These are phyloP conservation scores for Phoenoteleia sp. DNA, from an alignment of 2,888 invertebrate species.

Conservation along the genomic window DNA sequence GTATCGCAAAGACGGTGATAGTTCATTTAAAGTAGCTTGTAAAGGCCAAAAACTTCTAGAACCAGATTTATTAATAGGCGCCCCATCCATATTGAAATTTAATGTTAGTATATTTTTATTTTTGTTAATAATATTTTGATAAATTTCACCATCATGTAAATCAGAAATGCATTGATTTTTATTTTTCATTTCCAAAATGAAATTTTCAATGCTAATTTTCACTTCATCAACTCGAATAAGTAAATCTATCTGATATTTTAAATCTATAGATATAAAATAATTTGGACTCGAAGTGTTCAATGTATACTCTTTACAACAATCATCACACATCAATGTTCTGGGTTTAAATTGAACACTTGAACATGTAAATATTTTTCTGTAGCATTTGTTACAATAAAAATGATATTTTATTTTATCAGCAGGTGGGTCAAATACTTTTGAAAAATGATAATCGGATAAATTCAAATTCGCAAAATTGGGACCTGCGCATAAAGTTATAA, in stretches of 20 bases:
- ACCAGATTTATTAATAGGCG: constrained; percentile 30
- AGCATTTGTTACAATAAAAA: constrained; percentile 19
- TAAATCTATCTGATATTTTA: neutral
- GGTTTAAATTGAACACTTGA: neutral
- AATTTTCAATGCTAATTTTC: neutral
- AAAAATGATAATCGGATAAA: constrained; percentile 10
- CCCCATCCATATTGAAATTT: constrained; percentile 45
- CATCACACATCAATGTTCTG: neutral
- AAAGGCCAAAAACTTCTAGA: constrained; percentile 43
- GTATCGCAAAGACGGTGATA: neutral
- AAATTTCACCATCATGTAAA: constrained; percentile 1
- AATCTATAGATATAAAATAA: neutral
- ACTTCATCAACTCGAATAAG: neutral
- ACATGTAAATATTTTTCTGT: neutral
- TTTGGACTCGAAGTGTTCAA: neutral
- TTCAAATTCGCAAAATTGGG: constrained; percentile 30
- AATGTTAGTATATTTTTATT: constrained; percentile 23
- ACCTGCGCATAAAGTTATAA: constrained; percentile 44
- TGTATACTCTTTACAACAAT: neutral
- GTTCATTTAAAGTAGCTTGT: constrained; percentile 4
- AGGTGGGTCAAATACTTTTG: constrained; percentile 3
- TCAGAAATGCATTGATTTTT: neutral
- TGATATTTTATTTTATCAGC: constrained; percentile 11
- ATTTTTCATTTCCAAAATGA: neutral
- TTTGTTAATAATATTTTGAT: constrained; percentile 6